These are phyloP conservation scores for Danaus plexippus DNA, from an alignment of 1,140 invertebrate species.

Conservation along the genomic window DNA sequence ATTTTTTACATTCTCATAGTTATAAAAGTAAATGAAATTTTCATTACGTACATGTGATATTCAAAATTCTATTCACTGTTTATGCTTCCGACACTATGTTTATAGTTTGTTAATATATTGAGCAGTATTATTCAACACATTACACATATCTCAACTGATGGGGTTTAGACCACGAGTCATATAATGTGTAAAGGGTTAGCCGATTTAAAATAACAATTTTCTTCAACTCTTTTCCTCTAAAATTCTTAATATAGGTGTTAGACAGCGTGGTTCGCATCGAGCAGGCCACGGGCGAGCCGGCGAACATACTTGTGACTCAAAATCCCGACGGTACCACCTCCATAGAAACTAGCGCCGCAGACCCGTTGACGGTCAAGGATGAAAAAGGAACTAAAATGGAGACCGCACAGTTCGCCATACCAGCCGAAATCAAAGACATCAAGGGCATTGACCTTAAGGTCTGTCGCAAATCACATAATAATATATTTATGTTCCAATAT, in stretches of 20 bases:
- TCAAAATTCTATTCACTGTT: no score
- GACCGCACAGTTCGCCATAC: slow-evolving; percentile 58
- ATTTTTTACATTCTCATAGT: no score
- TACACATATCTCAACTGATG: no score
- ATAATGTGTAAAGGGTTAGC: no score
- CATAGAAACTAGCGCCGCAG: slow-evolving; percentile 58
- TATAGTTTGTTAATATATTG: no score
- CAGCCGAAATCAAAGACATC: slow-evolving; percentile 65
- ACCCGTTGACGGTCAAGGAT: slow-evolving; percentile 54
- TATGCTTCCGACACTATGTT: no score
- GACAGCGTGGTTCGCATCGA: slow-evolving; percentile 69
- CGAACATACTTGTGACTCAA: slow-evolving; percentile 67
- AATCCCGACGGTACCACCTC: slow-evolving; percentile 68
- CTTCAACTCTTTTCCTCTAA: no score
- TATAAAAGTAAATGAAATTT: no score
- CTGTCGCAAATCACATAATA: slow-evolving; percentile 3
- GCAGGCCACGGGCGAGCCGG: slow-evolving; percentile 61
- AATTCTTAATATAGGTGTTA: slow-evolving; percentile 42
- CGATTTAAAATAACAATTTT: no score
- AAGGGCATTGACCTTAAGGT: slow-evolving; percentile 68
- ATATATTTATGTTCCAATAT: slow-evolving; percentile 4
- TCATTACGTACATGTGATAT: no score
- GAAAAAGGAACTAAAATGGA: slow-evolving; percentile 61
- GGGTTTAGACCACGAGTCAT: no score
- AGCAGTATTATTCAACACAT: no score